Evolutionary conservation across 1,140 invertebrate species (phyloP), one percentile per base, ranked within the genome.

Genomic region (Chelonus insularis): DNA sequence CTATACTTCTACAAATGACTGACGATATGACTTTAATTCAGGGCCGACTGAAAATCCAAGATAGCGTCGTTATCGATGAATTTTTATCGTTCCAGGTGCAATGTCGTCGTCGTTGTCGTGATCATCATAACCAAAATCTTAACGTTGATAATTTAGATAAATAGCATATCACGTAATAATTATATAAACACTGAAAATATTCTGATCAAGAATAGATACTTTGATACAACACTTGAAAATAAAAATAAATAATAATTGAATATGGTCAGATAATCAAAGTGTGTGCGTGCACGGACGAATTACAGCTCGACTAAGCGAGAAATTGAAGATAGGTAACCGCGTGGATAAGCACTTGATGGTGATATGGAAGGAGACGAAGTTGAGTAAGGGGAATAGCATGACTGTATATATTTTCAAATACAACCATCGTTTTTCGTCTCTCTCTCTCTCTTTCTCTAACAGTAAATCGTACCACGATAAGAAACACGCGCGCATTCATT

Each of bases 251-350:
- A 8, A 14, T 52, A 18, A 14, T 18, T 16, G 39, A 52, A 14
- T 21, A 32, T 4, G 4, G 2, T 32, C 6, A 21, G 14, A 7
- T 16, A 29, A 4, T 29, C 3, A 29, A 21, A 16, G 36, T 55
- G 52, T 37, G 11, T 25, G 39, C 56, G 56, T 41, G 39, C 62
- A 58, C 54, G 20, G 21, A 25, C 16, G 39, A 58, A 58, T 59
- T 58, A 55, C 37, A 55, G 39, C 39, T 23, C 32, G 32, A 57
- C 61, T 57, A 51, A 62, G 34, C 34, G 29, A 54, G 55, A 55
- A 63, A 58, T 63, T 52, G 36, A 51, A 57, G 62, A 63, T 56
- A 63, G 62, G 56, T 63, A 45, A 63, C 43, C 50, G 48, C 41
- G 52, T 55, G 52, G 48, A 52, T 50, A 60, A 60, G 50, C 34